Evolutionary conservation across 92 coral and sea anemone genomes (phyloP), one percentile per base, ranked within the genome.

Genomic region (Micromussa lordhowensis): DNA sequence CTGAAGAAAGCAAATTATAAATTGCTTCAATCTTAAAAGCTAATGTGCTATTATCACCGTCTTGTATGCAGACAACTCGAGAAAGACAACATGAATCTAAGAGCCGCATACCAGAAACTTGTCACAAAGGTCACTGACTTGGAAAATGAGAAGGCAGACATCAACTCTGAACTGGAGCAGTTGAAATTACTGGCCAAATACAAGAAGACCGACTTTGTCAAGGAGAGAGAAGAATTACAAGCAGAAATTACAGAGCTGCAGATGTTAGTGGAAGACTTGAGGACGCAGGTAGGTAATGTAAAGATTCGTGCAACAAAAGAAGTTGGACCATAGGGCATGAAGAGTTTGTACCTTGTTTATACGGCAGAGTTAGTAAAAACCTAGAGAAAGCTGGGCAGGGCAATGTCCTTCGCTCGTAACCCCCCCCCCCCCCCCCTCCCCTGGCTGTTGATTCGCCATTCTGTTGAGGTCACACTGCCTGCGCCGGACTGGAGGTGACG

Each of bases 211-310:
- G 88, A 85, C 38, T 64, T 59, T 61, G 53, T n/a, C 73, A 91
- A 94, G 75, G 98, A 97, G 58, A 94, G 92, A 31, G 98, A 97
- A 75, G 99, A 97, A 30, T 90, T 97, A 38, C 97, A 97, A 51
- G 91, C 94, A 8, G 99, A 97, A 70, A 97, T 97, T 15, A 63
- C 96, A 63, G 99, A 97, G 84, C 87, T 97, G 57, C 99, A 97
- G 85, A 77, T 97, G 81, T 91, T 97, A 34, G 99, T 97, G 17
- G 99, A 97, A 79, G 99, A 97, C 75, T 87, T 97, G 51, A 94
- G 94, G 70, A 91, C 88, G 16, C 94, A 96, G 96, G 97, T 97
- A 73, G 10, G 9, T 22, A 26, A 11, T 22, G 30, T 32, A 35
- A 5, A n/a, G 1, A 40, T 70, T 9, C 11, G 32, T n/a, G 73